These are phyloP conservation scores for Eulithis prunata DNA, from an alignment of 2,888 invertebrate species.

Conservation along the genomic window DNA sequence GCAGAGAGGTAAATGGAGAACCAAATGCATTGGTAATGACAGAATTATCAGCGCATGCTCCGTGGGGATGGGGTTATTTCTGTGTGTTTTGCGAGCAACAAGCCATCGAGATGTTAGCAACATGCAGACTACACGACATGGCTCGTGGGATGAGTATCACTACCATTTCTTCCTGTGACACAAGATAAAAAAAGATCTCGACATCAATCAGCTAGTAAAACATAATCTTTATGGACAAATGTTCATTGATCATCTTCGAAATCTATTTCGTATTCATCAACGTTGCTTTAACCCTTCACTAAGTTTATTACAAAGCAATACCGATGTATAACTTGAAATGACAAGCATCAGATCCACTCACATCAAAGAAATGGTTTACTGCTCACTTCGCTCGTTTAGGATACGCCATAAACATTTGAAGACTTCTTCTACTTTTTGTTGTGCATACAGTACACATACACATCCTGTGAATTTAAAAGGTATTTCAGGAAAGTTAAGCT, in stretches of 20 bases:
- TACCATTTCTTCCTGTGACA: too few species aligned
- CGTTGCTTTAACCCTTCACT: background rate
- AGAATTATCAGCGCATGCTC: conserved; percentile 68
- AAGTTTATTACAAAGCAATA: conserved; percentile 19
- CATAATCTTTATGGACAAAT: too few species aligned
- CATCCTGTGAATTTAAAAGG: conserved; percentile 27
- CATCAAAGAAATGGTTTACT: conserved; percentile 59
- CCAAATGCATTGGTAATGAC: conserved; percentile 77
- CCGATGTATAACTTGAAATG: conserved; percentile 41
- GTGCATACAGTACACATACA: conserved; percentile 24
- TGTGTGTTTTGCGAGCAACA: conserved; percentile 74
- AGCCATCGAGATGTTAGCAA: conserved; percentile 62
- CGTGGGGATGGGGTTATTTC: conserved; percentile 74
- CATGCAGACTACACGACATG: background rate
- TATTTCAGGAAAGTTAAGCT: conserved; percentile 3
- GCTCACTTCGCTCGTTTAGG: conserved; percentile 53
- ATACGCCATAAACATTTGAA: conserved; percentile 54
- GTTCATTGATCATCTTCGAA: background rate
- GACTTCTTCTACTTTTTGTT: conserved; percentile 42
- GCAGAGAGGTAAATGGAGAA: conserved; percentile 55
- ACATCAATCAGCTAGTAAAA: too few species aligned
- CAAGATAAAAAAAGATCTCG: too few species aligned
- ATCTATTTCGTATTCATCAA: background rate
- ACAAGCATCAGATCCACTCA: conserved; percentile 49
- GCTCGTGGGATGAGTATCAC: background rate